These are phyloP conservation scores for Siphlonurus alternatus DNA, from an alignment of 2,888 invertebrate genomes.

Conservation along the genomic window DNA sequence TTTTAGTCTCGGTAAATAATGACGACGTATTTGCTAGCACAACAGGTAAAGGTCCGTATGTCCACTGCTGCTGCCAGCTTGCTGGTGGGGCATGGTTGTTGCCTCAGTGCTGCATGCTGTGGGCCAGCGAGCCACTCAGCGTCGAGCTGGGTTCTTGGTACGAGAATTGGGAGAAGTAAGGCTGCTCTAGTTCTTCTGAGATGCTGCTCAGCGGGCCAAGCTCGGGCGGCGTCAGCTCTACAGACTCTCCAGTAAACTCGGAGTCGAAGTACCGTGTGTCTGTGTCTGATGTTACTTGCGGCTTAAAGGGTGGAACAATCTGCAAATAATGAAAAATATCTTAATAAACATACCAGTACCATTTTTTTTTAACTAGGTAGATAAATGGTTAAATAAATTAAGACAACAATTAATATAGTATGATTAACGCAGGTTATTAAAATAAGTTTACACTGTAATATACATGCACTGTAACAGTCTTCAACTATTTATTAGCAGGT, in stretches of 20 bases:
- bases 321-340: conserved; percentile 23
- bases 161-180: conserved; percentile 65
- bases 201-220: conserved; percentile 40
- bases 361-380: too few species aligned
- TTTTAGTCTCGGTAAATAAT: too few species aligned
- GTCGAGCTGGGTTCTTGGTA: conserved; percentile 18
- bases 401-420: too few species aligned
- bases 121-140: conserved; percentile 7
- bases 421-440: too few species aligned
- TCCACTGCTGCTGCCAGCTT: too few species aligned
- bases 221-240: conserved; percentile 90
- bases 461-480: too few species aligned
- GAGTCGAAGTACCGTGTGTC: conserved; percentile 97
- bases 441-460: too few species aligned
- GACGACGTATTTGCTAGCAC: too few species aligned
- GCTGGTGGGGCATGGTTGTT: neutral
- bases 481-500: too few species aligned
- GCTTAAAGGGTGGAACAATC: conserved; percentile 87
- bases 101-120: conserved; percentile 8
- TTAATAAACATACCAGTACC: too few species aligned
- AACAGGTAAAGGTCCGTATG: too few species aligned
- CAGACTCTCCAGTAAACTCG: conserved; percentile 94
- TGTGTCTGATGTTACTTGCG: conserved; percentile 84
- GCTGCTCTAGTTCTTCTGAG: conserved; percentile 38
- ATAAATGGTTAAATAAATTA: too few species aligned